Percentiles rank a stretch among this genome's conserved stretches.
Conservation (phyloP, 2,888 invertebrate species). For the Sphaerophoria rueppellii region DNA sequence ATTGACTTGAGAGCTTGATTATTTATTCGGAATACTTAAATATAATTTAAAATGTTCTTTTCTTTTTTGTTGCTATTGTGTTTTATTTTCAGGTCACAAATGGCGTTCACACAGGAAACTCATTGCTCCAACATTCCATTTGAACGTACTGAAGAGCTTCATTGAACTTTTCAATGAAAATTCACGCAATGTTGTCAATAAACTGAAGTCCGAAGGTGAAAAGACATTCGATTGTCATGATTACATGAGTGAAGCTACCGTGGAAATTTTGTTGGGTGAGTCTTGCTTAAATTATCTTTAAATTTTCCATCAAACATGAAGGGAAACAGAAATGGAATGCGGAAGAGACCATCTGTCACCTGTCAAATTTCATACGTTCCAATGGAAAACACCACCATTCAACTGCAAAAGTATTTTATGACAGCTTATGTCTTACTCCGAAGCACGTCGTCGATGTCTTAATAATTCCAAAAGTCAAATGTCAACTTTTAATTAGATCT, state of each 20-base stretch:
- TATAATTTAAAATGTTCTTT: slow-evolving; percentile 9
- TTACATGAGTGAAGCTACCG: slow-evolving; percentile 93
- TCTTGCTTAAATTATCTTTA: slow-evolving; percentile 64
- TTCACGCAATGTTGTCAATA: slow-evolving; percentile 88
- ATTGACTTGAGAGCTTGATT: slow-evolving; percentile 16
- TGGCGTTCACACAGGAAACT: slow-evolving; percentile 93
- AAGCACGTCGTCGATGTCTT: no score
- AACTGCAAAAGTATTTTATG: no score
- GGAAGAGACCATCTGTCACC: no score
- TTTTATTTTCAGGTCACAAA: slow-evolving; percentile 86
- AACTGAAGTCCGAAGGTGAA: slow-evolving; percentile 86
- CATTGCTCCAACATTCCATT: slow-evolving; percentile 93
- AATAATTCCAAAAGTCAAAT: no score
- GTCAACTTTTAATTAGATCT: no score
- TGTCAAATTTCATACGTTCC: no score
- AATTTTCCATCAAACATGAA: background rate
- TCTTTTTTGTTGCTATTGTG: background rate
- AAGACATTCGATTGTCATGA: slow-evolving; percentile 91
- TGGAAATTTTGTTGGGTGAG: slow-evolving; percentile 90
- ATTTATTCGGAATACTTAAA: slow-evolving; percentile 44
- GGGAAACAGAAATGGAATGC: no score
- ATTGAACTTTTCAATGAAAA: slow-evolving; percentile 93
- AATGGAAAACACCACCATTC: no score
- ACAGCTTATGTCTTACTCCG: no score
- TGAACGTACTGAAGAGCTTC: slow-evolving; percentile 93